A percentile compares a stretch with the other conserved stretches of the same genome.
Evolutionary conservation across 1,140 invertebrate genomes (phyloP).

Genomic region (Pentalonia nigronervosa): DNA sequence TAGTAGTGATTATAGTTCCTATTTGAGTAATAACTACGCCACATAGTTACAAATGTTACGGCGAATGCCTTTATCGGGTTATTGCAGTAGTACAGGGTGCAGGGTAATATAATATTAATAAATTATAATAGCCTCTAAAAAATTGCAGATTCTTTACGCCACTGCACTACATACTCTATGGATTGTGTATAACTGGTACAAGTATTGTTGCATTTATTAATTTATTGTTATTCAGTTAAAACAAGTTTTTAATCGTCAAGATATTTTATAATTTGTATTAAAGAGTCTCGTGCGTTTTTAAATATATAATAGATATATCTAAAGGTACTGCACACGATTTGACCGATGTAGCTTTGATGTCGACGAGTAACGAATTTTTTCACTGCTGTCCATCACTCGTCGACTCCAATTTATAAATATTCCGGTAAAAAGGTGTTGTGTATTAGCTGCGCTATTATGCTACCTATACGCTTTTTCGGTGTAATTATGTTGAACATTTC

Average conservation of each 20-base stretch:
- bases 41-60: too few species aligned
- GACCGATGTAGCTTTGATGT: neutral
- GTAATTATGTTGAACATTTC: neutral
- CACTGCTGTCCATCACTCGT: neutral
- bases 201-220: too few species aligned
- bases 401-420: neutral
- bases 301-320: neutral
- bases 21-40: too few species aligned
- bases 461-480: neutral
- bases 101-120: too few species aligned
- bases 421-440: neutral
- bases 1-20: too few species aligned
- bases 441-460: neutral
- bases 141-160: too few species aligned
- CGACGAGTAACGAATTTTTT: neutral
- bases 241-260: neutral
- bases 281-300: neutral
- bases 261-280: neutral
- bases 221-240: neutral
- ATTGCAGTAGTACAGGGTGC: too few species aligned
- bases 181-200: too few species aligned
- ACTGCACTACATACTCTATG: too few species aligned
- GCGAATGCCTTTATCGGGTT: too few species aligned
- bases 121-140: too few species aligned
- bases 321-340: neutral